A percentile compares a stretch with the other conserved stretches of the same genome.
Evolutionary conservation across 2,888 invertebrate genomes (phyloP).

Genomic region (Sinodicranocentrus sp.): DNA sequence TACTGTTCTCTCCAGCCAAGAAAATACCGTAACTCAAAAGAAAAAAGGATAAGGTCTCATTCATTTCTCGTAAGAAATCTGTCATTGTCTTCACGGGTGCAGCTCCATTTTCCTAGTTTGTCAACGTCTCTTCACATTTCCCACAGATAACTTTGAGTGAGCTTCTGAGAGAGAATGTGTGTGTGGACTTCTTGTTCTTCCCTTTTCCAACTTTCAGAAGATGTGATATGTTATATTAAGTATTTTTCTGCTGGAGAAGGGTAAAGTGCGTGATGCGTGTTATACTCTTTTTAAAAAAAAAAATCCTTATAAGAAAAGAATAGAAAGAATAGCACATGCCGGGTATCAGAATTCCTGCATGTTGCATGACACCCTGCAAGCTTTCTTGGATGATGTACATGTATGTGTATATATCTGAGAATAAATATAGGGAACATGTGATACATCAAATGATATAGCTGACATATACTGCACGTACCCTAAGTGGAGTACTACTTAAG

Average conservation of each 20-base stretch:
- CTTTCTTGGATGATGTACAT: no score
- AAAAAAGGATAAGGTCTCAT: slow-evolving; percentile 31
- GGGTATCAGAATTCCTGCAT: slow-evolving; percentile 29
- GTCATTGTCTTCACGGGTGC: slow-evolving; percentile 70
- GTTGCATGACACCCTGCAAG: slow-evolving; percentile 30
- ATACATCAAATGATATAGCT: no score
- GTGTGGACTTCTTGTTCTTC: slow-evolving; percentile 28
- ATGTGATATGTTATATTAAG: slow-evolving; percentile 22
- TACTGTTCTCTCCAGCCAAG: neutral
- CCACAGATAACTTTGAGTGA: slow-evolving; percentile 60
- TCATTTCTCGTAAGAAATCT: slow-evolving; percentile 68
- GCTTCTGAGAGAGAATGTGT: slow-evolving; percentile 26
- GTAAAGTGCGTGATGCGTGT: slow-evolving; percentile 38
- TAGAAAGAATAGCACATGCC: no score
- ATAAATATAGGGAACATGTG: no score
- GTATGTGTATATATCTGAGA: no score
- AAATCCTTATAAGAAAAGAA: slow-evolving; percentile 3
- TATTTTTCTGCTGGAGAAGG: slow-evolving; percentile 11
- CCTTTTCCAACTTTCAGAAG: slow-evolving; percentile 12
- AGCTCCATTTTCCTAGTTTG: slow-evolving; percentile 69
- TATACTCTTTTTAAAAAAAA: neutral
- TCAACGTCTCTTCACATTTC: slow-evolving; percentile 68
- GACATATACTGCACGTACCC: no score
- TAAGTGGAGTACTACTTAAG: neutral
- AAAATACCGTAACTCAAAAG: neutral